Conservation (phyloP, 2,888 invertebrate genomes). For the Anoplius nigerrimus region DNA sequence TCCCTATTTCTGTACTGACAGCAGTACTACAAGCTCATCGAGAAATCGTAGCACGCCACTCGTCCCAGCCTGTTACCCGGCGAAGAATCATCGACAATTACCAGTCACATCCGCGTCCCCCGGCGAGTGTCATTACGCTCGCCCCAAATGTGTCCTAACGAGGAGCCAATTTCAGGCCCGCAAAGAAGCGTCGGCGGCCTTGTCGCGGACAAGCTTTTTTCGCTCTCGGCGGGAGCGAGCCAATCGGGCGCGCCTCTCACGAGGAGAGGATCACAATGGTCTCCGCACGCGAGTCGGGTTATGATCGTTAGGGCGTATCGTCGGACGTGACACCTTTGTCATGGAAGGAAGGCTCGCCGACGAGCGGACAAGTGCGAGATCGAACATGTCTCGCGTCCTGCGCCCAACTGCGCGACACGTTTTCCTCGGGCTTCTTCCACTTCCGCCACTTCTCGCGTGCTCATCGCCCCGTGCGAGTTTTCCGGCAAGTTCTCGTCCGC, state of each 20-base stretch:
- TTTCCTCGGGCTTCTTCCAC: not conserved
- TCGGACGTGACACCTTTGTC: conserved; percentile 4
- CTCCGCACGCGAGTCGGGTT: conserved; percentile 1
- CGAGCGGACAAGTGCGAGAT: not conserved
- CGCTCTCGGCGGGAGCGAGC: not conserved
- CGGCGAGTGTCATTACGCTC: no score
- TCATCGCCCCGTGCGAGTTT: conserved; percentile 1
- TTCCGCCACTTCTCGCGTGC: not conserved
- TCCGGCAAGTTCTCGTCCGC: not conserved
- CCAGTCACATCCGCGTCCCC: no score
- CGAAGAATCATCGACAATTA: no score
- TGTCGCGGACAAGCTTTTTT: conserved; percentile 5
- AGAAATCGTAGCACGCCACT: no score
- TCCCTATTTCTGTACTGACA: no score
- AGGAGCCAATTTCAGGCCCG: conserved; percentile 17
- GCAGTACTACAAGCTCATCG: no score
- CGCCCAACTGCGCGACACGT: not conserved
- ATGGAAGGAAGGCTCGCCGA: not conserved
- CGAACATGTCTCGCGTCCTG: not conserved
- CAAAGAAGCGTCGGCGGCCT: not conserved
- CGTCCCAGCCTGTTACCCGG: no score
- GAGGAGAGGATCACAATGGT: conserved; percentile 4
- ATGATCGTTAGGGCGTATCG: conserved; percentile 33
- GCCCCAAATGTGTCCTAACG: conserved; percentile 18
- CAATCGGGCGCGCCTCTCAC: conserved; percentile 1